These are phyloP conservation scores for Lathronympha strigana DNA, from an alignment of 2,888 invertebrate genomes.

Conservation along the genomic window DNA sequence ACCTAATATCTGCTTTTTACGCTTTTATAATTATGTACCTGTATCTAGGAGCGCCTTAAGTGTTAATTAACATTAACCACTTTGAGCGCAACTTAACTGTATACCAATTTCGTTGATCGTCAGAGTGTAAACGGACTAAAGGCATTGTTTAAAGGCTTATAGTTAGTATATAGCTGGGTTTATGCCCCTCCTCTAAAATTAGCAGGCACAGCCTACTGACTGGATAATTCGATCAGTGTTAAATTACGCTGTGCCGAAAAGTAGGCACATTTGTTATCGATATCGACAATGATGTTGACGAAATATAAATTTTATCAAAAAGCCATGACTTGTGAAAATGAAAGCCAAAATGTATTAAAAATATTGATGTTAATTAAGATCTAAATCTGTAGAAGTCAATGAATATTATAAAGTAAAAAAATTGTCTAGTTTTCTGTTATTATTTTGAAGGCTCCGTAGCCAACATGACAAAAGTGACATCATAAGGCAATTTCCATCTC, in stretches of 20 bases:
- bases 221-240: conserved; percentile 39
- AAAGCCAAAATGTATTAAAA: too few relatives aligned
- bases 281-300: conserved; percentile 11
- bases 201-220: conserved; percentile 28
- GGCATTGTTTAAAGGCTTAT: conserved; percentile 12
- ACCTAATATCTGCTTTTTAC: too few relatives aligned
- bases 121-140: conserved; percentile 12
- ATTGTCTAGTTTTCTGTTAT: too few relatives aligned
- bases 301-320: background rate
- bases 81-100: conserved; percentile 3
- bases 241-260: conserved; percentile 23
- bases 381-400: too few relatives aligned
- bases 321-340: too few relatives aligned
- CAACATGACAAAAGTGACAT: too few relatives aligned
- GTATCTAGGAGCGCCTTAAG: background rate
- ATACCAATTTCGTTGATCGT: conserved; percentile 22
- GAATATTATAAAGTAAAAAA: too few relatives aligned
- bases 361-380: too few relatives aligned
- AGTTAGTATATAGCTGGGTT: background rate
- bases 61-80: background rate
- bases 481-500: too few relatives aligned
- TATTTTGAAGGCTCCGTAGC: too few relatives aligned
- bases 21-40: too few relatives aligned
- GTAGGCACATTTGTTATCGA: conserved; percentile 15
- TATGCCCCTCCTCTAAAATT: conserved; percentile 30